Evolutionary conservation across 1,140 invertebrate genomes (phyloP).

Genomic region (Papilio xuthus): DNA sequence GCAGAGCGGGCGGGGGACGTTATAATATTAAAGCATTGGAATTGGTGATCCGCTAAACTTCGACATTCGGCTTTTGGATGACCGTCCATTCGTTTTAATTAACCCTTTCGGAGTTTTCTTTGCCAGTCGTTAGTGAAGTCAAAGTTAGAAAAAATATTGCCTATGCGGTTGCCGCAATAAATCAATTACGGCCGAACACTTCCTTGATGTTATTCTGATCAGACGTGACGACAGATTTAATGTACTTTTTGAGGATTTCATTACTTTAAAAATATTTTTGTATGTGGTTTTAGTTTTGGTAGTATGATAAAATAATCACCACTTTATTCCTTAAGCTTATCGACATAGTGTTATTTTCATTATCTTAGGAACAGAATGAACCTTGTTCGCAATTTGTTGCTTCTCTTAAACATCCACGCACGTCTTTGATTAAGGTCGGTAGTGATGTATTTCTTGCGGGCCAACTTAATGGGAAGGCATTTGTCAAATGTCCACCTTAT

Average conservation of each 20-base stretch:
- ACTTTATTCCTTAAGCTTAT: constrained; percentile 45
- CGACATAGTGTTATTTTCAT: constrained; percentile 23
- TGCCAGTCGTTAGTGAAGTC: constrained; percentile 56
- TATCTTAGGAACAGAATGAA: not conserved
- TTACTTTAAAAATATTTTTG: not conserved
- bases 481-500: constrained; percentile 79
- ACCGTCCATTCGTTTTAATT: constrained; percentile 78
- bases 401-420: constrained; percentile 63
- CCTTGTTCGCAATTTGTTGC: constrained; percentile 54
- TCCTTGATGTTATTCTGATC: constrained; percentile 45
- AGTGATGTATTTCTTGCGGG: constrained; percentile 78
- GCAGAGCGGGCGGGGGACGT: constrained; percentile 69
- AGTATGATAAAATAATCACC: not conserved
- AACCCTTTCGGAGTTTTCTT: constrained; percentile 71
- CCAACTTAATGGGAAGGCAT: constrained; percentile 77
- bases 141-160: constrained; percentile 60
- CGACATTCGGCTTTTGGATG: constrained; percentile 72
- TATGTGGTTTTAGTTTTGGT: not conserved
- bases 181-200: constrained; percentile 61
- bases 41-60: constrained; percentile 80
- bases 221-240: not conserved
- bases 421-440: constrained; percentile 76
- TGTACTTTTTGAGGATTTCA: not conserved
- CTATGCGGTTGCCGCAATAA: constrained; percentile 58
- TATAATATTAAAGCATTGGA: constrained; percentile 81